Conservation (phyloP, 2,797 vertebrate species). For the Acipenser oxyrinchus region DNA sequence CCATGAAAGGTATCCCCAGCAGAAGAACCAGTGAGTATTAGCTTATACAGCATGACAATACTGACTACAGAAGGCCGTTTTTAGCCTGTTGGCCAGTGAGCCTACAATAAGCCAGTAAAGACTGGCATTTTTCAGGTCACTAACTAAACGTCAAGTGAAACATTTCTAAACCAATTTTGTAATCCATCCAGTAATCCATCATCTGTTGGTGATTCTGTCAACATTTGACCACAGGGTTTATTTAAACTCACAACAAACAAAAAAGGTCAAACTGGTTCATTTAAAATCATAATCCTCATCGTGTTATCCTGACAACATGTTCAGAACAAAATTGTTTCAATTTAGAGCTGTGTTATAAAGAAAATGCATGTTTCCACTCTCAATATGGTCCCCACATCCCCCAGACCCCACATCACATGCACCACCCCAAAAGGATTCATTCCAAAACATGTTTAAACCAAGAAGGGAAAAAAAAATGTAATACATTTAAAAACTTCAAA, state of each 20-base stretch:
- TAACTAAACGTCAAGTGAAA: background rate
- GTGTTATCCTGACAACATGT: background rate
- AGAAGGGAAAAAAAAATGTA: too few relatives aligned
- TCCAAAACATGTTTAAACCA: too few relatives aligned
- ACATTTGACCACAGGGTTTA: conserved; percentile 12
- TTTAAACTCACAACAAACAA: conserved; percentile 15
- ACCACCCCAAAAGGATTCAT: too few relatives aligned
- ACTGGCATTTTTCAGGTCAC: conserved; percentile 8
- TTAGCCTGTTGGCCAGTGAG: conserved; percentile 11
- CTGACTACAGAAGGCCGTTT: conserved; percentile 11
- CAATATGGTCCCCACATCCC: too few relatives aligned
- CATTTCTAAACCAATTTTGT: background rate
- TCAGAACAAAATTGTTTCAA: background rate
- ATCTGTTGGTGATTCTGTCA: background rate
- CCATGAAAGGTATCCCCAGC: conserved; percentile 26
- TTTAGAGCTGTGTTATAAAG: background rate
- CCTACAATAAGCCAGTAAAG: conserved; percentile 11
- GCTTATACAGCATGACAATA: conserved; percentile 1
- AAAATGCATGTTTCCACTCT: too few relatives aligned
- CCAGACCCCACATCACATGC: too few relatives aligned
- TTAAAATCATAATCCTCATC: background rate
- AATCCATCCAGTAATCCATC: background rate
- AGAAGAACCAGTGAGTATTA: conserved; percentile 10
- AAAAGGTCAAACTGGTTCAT: background rate
- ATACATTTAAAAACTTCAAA: too few relatives aligned